Conservation (phyloP, 2,888 invertebrate genomes). For the Nomada flava region DNA sequence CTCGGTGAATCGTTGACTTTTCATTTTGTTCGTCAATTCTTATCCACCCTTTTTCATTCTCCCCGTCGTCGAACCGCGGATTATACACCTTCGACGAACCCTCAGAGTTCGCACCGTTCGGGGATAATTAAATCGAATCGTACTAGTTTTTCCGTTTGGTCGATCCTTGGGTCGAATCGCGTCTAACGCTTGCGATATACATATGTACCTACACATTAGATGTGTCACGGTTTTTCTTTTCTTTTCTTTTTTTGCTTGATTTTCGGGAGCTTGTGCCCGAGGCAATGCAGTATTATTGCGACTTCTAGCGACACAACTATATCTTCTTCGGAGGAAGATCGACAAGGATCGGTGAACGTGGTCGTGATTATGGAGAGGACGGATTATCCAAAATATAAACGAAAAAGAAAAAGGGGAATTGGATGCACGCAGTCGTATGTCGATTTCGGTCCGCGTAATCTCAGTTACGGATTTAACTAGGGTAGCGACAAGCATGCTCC, state of each 20-base stretch:
- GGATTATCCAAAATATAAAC: too few relatives aligned
- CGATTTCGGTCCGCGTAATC: conserved; percentile 71
- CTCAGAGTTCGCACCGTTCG: too few relatives aligned
- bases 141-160: too few relatives aligned
- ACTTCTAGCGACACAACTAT: conserved; percentile 17
- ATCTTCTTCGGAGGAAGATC: conserved; percentile 16
- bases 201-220: background rate
- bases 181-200: background rate
- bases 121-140: too few relatives aligned
- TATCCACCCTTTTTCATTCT: background rate
- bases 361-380: background rate
- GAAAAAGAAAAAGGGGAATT: background rate
- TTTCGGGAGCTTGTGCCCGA: background rate
- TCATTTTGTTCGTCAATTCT: background rate
- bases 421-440: conserved; percentile 54
- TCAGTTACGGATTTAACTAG: conserved; percentile 63
- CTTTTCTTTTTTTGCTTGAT: background rate
- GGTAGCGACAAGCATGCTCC: conserved; percentile 25
- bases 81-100: too few relatives aligned
- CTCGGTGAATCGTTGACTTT: conserved; percentile 16
- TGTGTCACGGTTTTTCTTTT: background rate
- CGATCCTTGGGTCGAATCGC: conserved; percentile 19
- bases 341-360: background rate
- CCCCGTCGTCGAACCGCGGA: too few relatives aligned
- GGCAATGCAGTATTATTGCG: conserved; percentile 1